Conservation (phyloP, 2,888 invertebrate genomes). For the Rhogogaster chlorosoma region DNA sequence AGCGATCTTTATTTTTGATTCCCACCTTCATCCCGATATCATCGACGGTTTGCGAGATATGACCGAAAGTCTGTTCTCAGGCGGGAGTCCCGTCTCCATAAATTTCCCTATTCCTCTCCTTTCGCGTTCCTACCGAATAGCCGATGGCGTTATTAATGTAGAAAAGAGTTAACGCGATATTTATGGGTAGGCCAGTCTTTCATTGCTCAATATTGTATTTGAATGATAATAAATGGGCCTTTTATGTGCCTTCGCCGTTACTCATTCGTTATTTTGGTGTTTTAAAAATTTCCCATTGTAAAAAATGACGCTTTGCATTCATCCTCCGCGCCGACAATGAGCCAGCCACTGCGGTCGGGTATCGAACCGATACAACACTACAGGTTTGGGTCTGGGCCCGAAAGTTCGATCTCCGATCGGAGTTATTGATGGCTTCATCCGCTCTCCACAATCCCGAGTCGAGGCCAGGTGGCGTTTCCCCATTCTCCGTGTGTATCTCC, state of each 20-base stretch:
- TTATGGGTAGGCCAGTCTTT: not conserved
- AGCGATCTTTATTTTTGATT: not conserved
- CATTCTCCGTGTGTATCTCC: not conserved
- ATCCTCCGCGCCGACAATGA: not conserved
- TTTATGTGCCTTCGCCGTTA: not conserved
- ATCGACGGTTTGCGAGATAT: not conserved
- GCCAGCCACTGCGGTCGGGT: not conserved
- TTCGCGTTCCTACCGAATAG: not conserved
- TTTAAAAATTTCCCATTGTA: not conserved
- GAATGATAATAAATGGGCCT: conserved; percentile 24
- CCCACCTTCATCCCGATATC: not conserved
- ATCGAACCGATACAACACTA: not conserved
- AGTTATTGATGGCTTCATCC: conserved; percentile 70
- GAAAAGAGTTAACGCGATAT: not conserved
- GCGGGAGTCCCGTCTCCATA: too few relatives aligned
- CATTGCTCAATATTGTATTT: not conserved
- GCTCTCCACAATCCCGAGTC: conserved; percentile 59
- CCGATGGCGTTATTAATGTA: not conserved
- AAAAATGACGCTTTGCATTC: conserved; percentile 19
- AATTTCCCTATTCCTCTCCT: not conserved
- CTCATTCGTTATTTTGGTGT: not conserved
- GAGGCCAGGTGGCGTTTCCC: conserved; percentile 35
- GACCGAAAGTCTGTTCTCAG: not conserved
- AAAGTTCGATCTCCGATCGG: conserved; percentile 58
- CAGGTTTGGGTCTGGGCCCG: conserved; percentile 14